phyloP scores from a whole-genome alignment of 2,113 vertebrate species.

The human (Homo sapiens) region DNA sequence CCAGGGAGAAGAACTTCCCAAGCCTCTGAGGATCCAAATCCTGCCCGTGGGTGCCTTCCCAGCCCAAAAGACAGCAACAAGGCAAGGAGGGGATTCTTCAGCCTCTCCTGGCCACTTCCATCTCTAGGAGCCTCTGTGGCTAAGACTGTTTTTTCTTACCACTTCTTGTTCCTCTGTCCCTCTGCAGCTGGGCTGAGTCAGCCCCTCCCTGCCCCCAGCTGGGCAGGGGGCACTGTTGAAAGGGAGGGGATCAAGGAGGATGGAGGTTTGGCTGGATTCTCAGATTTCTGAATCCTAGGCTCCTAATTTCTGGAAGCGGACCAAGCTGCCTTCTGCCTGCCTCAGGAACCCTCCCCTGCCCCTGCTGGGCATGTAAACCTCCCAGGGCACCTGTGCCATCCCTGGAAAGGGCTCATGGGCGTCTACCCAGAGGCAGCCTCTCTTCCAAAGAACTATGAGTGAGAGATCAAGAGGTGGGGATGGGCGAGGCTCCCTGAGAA shows the following conservation, averaged over 20 bases:
- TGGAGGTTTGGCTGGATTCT: background rate
- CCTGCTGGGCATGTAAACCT: background rate
- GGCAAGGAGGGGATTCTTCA: background rate
- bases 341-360: background rate
- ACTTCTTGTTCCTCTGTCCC: slow-evolving; percentile 64
- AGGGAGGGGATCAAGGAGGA: background rate
- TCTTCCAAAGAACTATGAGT: background rate
- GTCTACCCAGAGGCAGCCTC: background rate
- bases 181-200: slow-evolving; percentile 68
- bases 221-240: background rate
- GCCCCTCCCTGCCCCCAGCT: background rate
- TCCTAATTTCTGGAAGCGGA: background rate
- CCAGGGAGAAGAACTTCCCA: background rate
- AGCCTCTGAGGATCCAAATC: background rate
- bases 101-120: background rate
- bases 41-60: background rate
- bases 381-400: background rate
- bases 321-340: background rate
- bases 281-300: background rate
- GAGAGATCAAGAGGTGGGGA: background rate
- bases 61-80: background rate
- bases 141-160: background rate
- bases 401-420: background rate
- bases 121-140: slow-evolving; percentile 8
- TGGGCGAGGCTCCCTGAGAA: background rate